Conservation (phyloP, 2,797 vertebrate genomes). For the Nyctibius grandis region DNA sequence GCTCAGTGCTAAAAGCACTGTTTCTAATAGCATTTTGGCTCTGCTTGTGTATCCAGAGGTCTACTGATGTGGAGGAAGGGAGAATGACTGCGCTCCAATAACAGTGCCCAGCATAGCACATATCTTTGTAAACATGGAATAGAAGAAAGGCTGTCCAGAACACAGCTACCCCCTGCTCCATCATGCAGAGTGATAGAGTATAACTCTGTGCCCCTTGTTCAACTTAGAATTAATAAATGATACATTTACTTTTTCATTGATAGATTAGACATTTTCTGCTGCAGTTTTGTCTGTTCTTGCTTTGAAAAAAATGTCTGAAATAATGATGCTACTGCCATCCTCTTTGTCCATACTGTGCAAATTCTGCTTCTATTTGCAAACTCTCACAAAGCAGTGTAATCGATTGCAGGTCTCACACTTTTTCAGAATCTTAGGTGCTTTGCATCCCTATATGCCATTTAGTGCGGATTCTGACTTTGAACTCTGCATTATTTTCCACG, state of each 20-base stretch:
- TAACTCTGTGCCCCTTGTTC: neutral
- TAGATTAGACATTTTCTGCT: neutral
- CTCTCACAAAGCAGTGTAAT: neutral
- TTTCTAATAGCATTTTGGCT: conserved; percentile 28
- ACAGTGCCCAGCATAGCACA: neutral
- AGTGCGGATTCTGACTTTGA: neutral
- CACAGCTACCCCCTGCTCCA: neutral
- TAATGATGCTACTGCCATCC: neutral
- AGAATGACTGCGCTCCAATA: conserved; percentile 4
- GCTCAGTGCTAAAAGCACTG: neutral
- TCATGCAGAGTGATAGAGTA: fast-evolving
- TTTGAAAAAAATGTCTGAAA: neutral
- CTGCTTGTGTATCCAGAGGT: neutral
- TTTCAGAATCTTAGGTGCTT: neutral
- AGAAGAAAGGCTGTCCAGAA: neutral
- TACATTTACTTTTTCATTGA: neutral
- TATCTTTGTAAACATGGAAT: neutral
- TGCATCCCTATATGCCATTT: neutral
- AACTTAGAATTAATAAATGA: neutral
- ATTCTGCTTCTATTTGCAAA: neutral
- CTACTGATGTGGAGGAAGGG: neutral
- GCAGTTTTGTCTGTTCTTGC: neutral
- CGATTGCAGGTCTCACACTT: neutral
- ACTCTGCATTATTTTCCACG: neutral
- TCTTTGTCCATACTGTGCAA: neutral